Evolutionary conservation across 1,140 invertebrate genomes (phyloP), one percentile per base, ranked within the genome.

Genomic region (Xylocopa sonorina): DNA sequence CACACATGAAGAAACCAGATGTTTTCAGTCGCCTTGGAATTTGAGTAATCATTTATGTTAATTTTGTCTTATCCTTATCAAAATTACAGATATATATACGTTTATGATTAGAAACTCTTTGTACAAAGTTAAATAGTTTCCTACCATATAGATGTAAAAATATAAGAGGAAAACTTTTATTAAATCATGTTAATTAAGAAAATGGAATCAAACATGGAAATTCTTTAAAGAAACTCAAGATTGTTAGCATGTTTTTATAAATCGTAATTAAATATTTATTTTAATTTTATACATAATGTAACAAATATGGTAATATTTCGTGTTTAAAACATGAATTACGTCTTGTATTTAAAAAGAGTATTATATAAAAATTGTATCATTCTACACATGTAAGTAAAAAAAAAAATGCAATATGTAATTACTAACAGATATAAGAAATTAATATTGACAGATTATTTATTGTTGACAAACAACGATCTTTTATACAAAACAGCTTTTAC

Each of bases 11-110:
- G 68, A 93, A 90, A 66, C 85, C 89, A 4, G 88, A 90, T 68
- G 92, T 93, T 29, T 93, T 93, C 75, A 93, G 92, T 84, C 89
- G 92, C 69, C 74, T 93, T 57, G 92, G 92, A 10, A 76, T 92
- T 84, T 92, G 82, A 91, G 29, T 21, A 27, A 62, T 38, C 24
- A 53, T 55, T 72, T 57, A 78, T 34, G 18, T 43, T 24, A 46
- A 67, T 51, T 51, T n/a, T 55, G 16, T 48, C 9, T 46, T 16
- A 18, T 16, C 68, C 32, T 43, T 51, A 48, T 78, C 48, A 58
- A 57, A 69, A 2, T 48, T 55, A n/a, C n/a, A n/a, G n/a, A n/a
- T n/a, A 38, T 32, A 58, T 50, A 21, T 72, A 34, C 55, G 62
- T 64, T 68, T 53, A 55, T 66, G 60, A 80, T 34, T 16, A 80